Evolutionary conservation across 1,140 invertebrate genomes (phyloP), one percentile per base, ranked within the genome.

Genomic region (Tribolium madens): DNA sequence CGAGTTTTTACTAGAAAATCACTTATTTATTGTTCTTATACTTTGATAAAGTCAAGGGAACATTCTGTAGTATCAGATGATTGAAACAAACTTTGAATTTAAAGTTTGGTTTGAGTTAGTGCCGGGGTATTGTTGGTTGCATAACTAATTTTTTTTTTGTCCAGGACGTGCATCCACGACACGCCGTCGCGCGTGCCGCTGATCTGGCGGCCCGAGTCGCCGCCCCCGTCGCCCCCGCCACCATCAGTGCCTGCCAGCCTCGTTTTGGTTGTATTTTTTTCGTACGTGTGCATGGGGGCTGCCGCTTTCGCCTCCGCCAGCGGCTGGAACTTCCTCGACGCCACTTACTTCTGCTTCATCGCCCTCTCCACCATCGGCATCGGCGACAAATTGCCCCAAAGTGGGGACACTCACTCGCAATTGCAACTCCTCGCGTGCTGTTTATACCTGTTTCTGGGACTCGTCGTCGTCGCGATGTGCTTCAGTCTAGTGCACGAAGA

Each of bases 401-500:
- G 85, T 82, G 86, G 88, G 2, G 91, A 92, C 46, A 89, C 87
- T 14, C 89, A 88, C 79, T 89, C 90, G 80, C 90, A 91, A 75
- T 78, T 91, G 17, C 94, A 96, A 84, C 88, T 96, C 76, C 91
- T 96, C 21, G 92, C 93, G 7, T 95, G 94, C 85, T 95, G 95
- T 84, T 87, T 95, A 0, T 98, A 97, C 85, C 85, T 98, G 33
- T 89, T 97, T 33, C 89, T 97, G 78, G 96, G 96, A 15, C 89
- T 98, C 21, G 93, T 96, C 9, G 87, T 98, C 26, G 92, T 98
- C 79, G 95, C 96, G 0, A 97, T 97, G 95, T 95, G 95, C 69
- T 97, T 97, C 83, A 96, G 94, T 85, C 88, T 98, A 26, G 91
- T 98, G 75, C 96, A 98, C 86, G 95, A 97, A 77, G 95, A 97